Conservation (phyloP, 2,888 invertebrate genomes). For the Thecocarcelia acutangulata region DNA sequence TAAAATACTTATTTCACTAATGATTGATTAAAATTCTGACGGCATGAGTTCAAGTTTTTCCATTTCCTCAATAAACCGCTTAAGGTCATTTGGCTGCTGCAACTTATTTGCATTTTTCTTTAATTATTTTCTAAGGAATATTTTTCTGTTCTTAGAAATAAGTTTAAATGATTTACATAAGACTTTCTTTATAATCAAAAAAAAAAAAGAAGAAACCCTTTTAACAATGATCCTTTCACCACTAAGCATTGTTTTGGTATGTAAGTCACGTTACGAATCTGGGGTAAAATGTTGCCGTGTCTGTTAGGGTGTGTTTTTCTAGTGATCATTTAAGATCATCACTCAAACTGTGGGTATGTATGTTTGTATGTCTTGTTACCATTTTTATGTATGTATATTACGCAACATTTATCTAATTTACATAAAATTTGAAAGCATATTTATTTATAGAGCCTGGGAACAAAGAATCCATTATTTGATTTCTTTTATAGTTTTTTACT, state of each 20-base stretch:
- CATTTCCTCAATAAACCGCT: conserved; percentile 57
- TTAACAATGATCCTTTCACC: conserved; percentile 68
- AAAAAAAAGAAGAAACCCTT: too few species aligned
- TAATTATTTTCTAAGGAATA: conserved; percentile 35
- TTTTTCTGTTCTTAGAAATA: background rate
- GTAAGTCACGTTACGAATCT: conserved; percentile 66
- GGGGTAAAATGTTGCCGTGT: conserved; percentile 9
- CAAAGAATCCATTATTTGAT: conserved; percentile 34
- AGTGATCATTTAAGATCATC: conserved; percentile 55
- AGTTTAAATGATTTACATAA: conserved; percentile 59
- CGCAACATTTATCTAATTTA: conserved; percentile 41
- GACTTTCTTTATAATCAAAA: background rate
- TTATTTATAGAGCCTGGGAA: conserved; percentile 47
- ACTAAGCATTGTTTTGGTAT: conserved; percentile 69
- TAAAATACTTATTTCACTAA: conserved; percentile 26
- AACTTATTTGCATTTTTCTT: conserved; percentile 63
- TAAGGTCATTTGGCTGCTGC: conserved; percentile 60
- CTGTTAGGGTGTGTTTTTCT: conserved; percentile 9
- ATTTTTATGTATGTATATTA: too few species aligned
- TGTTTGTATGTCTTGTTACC: conserved; percentile 56
- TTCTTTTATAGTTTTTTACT: conserved; percentile 9
- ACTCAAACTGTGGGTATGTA: conserved; percentile 58
- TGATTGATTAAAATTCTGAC: conserved; percentile 67
- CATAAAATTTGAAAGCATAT: conserved; percentile 42
- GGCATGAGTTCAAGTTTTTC: conserved; percentile 54